Evolutionary conservation across 35 echinoderm and acorn worm species (phyloP), one percentile per base, ranked within the genome.

Genomic region (Acanthaster planci): DNA sequence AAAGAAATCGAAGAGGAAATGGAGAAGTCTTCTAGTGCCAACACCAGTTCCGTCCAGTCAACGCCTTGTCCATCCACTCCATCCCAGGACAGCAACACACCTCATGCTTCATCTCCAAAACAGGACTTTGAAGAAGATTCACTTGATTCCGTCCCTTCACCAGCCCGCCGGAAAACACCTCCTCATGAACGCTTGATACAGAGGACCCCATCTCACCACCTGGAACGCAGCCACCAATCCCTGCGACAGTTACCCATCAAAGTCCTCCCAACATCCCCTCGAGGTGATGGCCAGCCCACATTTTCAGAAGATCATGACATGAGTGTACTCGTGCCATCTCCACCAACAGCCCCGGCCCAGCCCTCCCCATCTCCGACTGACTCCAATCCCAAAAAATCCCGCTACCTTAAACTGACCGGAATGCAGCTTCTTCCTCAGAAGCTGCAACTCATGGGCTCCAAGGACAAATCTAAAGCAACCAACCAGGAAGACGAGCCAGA

Each of bases 401-500:
- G 64, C 23, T 72, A 72, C 23, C 15, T 72, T 10, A 72, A 72
- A 29, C 22, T 72, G 21, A 34, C 64, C 8, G 64, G 64, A 8
- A 72, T 72, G 64, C 64, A 72, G 34, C 64, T 72, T 26, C 64
- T 72, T 72, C 64, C 64, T 14, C 64, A 72, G 10, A 72, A 72
- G 23, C 64, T 72, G 0, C 64, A 72, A 8, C 29, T 72, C 64
- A 19, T 26, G 18, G 34, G 64, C 64, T 72, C 64, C 2, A 72
- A 72, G 64, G 64, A 72, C 26, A 72, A 72, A 72, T 10, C 2
- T 14, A 72, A 72, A 72, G 10, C 56, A 0, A 59, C 64, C 64
- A 72, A 72, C 30, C 64, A 30, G 64, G 26, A 27, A 12, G 64
- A 72, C 34, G 64, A 72, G 1, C 18, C 64, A 1, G 64, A 72